Evolutionary conservation across 2,888 invertebrate species (phyloP), one percentile per base, ranked within the genome.

Genomic region (Machimus rusticus): DNA sequence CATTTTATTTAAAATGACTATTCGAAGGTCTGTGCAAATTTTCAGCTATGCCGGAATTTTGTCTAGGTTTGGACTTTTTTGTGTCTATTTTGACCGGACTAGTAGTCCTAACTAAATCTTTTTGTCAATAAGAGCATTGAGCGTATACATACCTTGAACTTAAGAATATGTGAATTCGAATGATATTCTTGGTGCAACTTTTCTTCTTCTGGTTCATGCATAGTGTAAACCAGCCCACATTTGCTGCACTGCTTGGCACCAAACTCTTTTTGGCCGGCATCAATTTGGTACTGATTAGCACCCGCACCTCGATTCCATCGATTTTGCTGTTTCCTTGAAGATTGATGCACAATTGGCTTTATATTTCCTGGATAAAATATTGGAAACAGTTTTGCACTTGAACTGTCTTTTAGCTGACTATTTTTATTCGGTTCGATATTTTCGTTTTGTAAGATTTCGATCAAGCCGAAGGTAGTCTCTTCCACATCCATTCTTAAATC

Each of bases 261-360:
- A 90, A 97, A 96, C 85, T 93, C 93, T 91, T 95, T 97, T 92
- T 98, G 98, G 0, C 98, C 98, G 0, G 96, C 97, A 93, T 98
- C 98, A 87, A 98, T 94, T 88, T 96, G 94, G 92, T 96, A 96
- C 90, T 97, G 97, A 91, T 95, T 93, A 0, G 92, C 91, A 0
- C 94, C 94, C 8, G 92, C 91, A 90, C 94, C 93, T n/a, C 85
- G 74, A 46, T 66, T 79, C 74, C 74, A 86, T 5, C 37, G 23
- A 46, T 23, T 79, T 78, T 31, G 87, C 23, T 43, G 28, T 23
- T 37, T 74, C 55, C 79, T 31, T 86, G 86, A 28, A 87, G 19
- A 55, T 74, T 86, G 57, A 89, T 89, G 66, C 5, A 43, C 2
- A 76, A 89, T 88, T 89, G 46, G 74, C 46, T 78, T 51, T 0